A percentile compares a stretch with the other conserved stretches of the same genome.
Conservation (phyloP, 2,113 vertebrate genomes). For the Brachyhypopomus gauderio region DNA sequence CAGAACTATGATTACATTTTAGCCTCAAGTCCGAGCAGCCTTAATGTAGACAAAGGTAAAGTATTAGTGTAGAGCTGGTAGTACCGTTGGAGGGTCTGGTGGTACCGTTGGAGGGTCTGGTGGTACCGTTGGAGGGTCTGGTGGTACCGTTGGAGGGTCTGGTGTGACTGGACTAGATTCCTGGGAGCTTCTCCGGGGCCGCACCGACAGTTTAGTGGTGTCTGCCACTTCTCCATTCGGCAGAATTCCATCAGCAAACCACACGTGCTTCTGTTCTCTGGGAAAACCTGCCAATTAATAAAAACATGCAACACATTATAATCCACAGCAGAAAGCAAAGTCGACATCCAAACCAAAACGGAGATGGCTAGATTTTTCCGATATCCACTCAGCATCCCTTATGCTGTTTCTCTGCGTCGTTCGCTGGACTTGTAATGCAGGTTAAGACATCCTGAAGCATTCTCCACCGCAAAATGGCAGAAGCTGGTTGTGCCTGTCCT, state of each 20-base stretch:
- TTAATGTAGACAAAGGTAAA: neutral
- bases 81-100: slow-evolving; percentile 59
- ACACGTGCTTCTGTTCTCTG: slow-evolving; percentile 89
- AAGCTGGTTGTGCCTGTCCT: neutral
- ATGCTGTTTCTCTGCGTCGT: no score
- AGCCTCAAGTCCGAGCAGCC: neutral
- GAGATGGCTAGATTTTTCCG: no score
- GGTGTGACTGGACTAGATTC: slow-evolving; percentile 70
- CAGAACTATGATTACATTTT: neutral
- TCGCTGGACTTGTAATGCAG: neutral
- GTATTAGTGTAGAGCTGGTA: slow-evolving; percentile 9
- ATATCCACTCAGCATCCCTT: no score
- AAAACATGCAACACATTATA: neutral
- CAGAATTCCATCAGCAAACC: slow-evolving; percentile 94
- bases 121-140: slow-evolving; percentile 59
- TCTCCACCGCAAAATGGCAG: neutral
- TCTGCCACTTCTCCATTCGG: slow-evolving; percentile 94
- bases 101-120: slow-evolving; percentile 60
- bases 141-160: slow-evolving; percentile 57
- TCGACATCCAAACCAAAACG: neutral
- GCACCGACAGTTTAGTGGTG: slow-evolving; percentile 80
- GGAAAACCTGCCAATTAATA: slow-evolving; percentile 72
- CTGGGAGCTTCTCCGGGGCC: slow-evolving; percentile 74
- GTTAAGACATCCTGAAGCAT: neutral
- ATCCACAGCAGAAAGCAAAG: neutral